Evolutionary conservation across 2,113 vertebrate species (phyloP).

Genomic region (Grammomys dolichurus): DNA sequence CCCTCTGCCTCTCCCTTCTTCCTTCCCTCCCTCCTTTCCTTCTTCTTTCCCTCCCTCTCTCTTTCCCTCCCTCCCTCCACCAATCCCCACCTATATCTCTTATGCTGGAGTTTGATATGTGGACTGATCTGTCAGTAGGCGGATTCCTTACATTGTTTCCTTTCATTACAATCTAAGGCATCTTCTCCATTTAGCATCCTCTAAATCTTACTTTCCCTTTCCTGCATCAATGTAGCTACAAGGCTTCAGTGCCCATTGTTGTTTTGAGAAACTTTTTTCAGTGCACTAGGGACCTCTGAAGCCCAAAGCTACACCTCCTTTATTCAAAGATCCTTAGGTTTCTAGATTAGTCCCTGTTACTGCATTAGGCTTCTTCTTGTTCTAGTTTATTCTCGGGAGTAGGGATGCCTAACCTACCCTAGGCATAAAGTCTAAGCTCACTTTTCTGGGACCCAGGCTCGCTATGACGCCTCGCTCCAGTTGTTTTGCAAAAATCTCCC

Average conservation of each 20-base stretch:
- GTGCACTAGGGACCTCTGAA: not conserved
- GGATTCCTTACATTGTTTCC: not conserved
- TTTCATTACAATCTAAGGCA: not conserved
- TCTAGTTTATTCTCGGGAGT: not conserved
- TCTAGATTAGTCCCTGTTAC: not conserved
- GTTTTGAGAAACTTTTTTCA: not conserved
- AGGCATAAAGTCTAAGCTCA: not conserved
- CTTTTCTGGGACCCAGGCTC: not conserved
- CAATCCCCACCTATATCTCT: not conserved
- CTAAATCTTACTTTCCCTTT: not conserved
- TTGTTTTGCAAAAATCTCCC: not conserved
- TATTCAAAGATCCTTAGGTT: not conserved
- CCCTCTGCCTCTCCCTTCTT: not conserved
- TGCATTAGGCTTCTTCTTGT: not conserved
- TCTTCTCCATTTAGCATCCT: not conserved
- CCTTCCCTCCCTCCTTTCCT: not conserved
- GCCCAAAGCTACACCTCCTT: not conserved
- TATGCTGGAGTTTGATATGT: not conserved
- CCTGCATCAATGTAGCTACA: not conserved
- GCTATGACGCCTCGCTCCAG: not conserved
- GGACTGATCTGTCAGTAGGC: no score
- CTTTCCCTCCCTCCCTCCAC: not conserved
- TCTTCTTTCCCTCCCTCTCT: not conserved
- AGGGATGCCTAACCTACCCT: not conserved
- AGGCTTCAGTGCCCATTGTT: not conserved